Evolutionary conservation across 1,140 invertebrate species (phyloP).

Genomic region (Hyposmocoma kahamanoa): DNA sequence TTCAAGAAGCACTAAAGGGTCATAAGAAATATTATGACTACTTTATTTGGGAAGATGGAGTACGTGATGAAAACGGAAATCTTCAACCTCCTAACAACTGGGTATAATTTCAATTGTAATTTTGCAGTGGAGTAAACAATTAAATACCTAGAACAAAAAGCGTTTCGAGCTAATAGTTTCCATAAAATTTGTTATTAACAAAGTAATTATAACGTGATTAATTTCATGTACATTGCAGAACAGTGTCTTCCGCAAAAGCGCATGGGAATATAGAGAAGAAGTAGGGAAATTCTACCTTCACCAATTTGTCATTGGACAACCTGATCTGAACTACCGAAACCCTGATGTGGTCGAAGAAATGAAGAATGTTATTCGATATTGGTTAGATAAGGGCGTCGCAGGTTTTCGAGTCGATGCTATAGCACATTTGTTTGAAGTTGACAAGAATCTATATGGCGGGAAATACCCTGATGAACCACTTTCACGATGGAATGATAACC

Average conservation of each 20-base stretch:
- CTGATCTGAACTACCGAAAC: slow-evolving; percentile 82
- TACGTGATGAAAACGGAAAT: slow-evolving; percentile 61
- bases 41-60: slow-evolving; percentile 79
- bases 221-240: slow-evolving; percentile 65
- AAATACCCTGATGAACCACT: slow-evolving; percentile 74
- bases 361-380: slow-evolving; percentile 83
- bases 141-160: neutral
- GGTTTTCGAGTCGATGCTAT: slow-evolving; percentile 84
- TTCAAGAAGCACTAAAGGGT: slow-evolving; percentile 74
- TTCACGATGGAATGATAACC: slow-evolving; percentile 61
- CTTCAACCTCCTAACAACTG: slow-evolving; percentile 79
- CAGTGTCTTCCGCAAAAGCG: slow-evolving; percentile 77
- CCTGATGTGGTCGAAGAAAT: slow-evolving; percentile 75
- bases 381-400: slow-evolving; percentile 85
- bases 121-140: neutral
- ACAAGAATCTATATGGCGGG: slow-evolving; percentile 75
- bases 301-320: slow-evolving; percentile 77
- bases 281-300: slow-evolving; percentile 81
- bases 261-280: slow-evolving; percentile 77
- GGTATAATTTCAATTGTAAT: slow-evolving; percentile 60
- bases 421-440: slow-evolving; percentile 75
- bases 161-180: too few relatives aligned
- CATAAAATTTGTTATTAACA: too few relatives aligned
- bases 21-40: slow-evolving; percentile 77
- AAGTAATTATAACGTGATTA: too few relatives aligned